phyloP scores from a whole-genome alignment of 2,797 vertebrate species.

The Poeciliopsis paucimaculata region DNA sequence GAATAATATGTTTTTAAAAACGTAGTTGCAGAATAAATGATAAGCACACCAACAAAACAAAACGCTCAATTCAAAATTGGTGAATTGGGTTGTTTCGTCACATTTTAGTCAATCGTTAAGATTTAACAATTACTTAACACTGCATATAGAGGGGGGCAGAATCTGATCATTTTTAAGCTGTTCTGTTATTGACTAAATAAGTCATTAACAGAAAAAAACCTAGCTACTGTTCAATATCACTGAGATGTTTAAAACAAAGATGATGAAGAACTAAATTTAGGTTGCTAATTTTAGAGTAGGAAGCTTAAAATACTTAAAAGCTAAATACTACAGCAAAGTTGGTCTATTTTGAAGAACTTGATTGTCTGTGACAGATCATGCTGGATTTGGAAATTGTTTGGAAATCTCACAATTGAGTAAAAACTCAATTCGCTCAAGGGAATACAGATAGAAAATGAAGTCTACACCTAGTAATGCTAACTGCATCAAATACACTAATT shows the following conservation, averaged over 20 bases:
- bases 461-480: not conserved
- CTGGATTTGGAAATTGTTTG: not conserved
- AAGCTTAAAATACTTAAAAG: not conserved
- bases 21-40: not conserved
- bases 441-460: not conserved
- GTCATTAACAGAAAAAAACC: not conserved
- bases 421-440: not conserved
- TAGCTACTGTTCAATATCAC: not conserved
- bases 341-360: not conserved
- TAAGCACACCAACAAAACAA: conserved; percentile 1
- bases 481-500: not conserved
- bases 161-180: not conserved
- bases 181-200: too few species aligned
- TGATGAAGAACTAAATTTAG: not conserved
- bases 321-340: not conserved
- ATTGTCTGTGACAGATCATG: not conserved
- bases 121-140: not conserved
- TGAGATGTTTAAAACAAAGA: not conserved
- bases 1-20: conserved; percentile 18
- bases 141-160: not conserved
- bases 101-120: not conserved
- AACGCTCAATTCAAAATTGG: not conserved
- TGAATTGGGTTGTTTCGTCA: not conserved
- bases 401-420: not conserved
- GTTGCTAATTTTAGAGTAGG: not conserved